Conservation (phyloP, 2,113 vertebrate genomes). For the Crotalus tigris region DNA sequence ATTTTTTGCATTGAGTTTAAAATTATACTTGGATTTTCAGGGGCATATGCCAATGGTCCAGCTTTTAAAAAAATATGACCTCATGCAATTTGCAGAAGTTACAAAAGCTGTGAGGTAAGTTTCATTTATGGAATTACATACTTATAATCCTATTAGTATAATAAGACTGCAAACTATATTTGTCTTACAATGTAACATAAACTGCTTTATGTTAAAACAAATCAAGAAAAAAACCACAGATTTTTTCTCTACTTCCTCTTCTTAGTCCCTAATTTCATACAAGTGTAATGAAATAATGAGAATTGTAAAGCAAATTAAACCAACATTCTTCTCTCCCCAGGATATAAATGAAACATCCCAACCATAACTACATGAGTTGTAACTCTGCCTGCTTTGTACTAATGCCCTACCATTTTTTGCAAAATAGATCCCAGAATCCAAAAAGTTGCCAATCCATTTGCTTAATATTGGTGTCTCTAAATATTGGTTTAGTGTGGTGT, state of each 20-base stretch:
- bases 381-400: neutral
- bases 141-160: neutral
- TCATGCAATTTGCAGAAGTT: conserved; percentile 94
- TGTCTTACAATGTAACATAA: neutral
- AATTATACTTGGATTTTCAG: conserved; percentile 65
- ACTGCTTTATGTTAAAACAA: neutral
- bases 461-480: neutral
- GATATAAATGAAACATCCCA: neutral
- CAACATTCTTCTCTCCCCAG: neutral
- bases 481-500: neutral
- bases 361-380: neutral
- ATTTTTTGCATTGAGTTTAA: neutral
- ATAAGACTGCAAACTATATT: neutral
- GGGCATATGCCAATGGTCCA: conserved; percentile 94
- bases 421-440: neutral
- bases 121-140: neutral
- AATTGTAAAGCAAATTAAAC: neutral
- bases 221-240: too few relatives aligned
- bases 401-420: neutral
- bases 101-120: conserved; percentile 89
- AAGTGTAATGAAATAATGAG: neutral
- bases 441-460: neutral
- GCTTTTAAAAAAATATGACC: conserved; percentile 91
- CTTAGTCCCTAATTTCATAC: neutral
- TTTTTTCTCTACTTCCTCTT: neutral